Conservation (phyloP, 92 coral and sea anemone species). For the Epizoanthus fatuus region DNA sequence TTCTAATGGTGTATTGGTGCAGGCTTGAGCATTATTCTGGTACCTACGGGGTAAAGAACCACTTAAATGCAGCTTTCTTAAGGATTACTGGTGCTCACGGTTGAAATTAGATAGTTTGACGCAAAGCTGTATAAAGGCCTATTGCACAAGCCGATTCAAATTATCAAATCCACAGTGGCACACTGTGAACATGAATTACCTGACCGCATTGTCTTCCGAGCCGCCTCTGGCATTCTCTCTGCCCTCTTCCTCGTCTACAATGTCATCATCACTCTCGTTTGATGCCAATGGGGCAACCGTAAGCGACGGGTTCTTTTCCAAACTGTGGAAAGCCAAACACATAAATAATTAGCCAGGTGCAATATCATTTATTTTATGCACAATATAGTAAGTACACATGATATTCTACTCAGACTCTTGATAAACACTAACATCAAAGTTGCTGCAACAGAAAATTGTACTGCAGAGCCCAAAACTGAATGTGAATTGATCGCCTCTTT, state of each 20-base stretch:
- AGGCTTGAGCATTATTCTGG: constrained; percentile 11
- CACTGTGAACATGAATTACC: constrained; percentile 6
- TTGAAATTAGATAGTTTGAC: no score
- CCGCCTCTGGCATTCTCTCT: constrained; percentile 18
- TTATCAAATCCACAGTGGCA: no score
- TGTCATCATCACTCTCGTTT: constrained; percentile 90
- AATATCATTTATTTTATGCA: constrained; percentile 21
- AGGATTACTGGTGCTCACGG: no score
- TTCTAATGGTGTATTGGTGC: constrained; percentile 23
- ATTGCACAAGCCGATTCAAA: no score
- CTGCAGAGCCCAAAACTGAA: no score
- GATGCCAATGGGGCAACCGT: constrained; percentile 82
- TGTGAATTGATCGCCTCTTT: no score
- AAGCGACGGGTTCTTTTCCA: constrained; percentile 45
- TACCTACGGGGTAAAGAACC: not conserved
- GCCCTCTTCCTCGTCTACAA: constrained; percentile 76
- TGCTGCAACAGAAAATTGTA: no score
- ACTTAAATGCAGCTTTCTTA: no score
- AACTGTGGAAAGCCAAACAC: constrained; percentile 47
- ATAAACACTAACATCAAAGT: not conserved
- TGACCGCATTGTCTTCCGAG: constrained; percentile 29
- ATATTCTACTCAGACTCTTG: no score
- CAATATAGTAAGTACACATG: no score
- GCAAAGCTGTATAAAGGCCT: no score
- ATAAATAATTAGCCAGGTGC: not conserved